Conservation (phyloP, 2,797 vertebrate genomes). For the Apodemus agrarius region DNA sequence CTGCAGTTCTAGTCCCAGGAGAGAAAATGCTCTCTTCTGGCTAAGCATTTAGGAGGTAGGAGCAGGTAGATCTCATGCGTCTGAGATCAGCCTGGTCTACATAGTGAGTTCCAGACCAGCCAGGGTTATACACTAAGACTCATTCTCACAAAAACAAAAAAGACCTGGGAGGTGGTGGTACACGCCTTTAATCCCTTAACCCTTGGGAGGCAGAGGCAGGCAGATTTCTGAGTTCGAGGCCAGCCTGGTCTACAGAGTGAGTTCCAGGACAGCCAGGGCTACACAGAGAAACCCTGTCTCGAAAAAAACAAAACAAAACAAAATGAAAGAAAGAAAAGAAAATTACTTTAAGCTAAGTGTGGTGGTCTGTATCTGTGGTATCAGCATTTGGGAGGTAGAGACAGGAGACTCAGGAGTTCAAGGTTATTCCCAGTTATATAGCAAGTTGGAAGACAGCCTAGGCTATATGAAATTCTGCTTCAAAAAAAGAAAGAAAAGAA, state of each 20-base stretch:
- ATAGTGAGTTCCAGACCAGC: neutral
- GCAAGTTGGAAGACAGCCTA: neutral
- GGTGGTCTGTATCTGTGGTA: neutral
- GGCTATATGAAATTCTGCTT: neutral
- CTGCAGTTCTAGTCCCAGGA: too few species aligned
- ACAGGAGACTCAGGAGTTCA: too few species aligned
- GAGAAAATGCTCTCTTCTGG: too few species aligned
- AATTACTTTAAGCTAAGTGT: neutral
- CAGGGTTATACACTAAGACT: neutral
- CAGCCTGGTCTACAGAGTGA: neutral
- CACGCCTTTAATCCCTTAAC: too few species aligned
- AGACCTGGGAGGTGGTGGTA: too few species aligned
- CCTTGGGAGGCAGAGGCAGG: neutral
- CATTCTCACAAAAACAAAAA: neutral
- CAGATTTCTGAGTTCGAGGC: neutral
- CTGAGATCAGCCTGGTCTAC: neutral
- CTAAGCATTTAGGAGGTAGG: neutral
- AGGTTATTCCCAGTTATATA: neutral
- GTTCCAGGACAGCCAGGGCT: too few species aligned
- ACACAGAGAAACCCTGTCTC: too few species aligned
- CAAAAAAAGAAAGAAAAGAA: neutral
- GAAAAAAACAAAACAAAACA: too few species aligned
- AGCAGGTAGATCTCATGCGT: neutral
- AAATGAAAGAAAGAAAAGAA: neutral
- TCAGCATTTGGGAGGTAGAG: neutral